Base-by-base conservation (phyloP, 2,888 invertebrate species). In the Charanyca ferruginea region DNA sequence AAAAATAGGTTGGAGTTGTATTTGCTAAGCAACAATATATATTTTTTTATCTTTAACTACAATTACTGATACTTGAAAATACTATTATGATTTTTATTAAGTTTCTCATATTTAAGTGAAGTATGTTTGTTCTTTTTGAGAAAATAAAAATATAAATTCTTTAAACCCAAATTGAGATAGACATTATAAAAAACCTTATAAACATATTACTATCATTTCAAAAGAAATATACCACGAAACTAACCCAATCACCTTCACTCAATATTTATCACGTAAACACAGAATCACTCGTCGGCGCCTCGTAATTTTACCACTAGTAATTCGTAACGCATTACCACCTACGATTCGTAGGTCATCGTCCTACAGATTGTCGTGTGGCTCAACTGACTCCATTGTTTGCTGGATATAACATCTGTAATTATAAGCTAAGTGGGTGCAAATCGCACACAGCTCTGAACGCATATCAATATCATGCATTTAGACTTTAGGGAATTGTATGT, bases 341-440 rank as follows among this genome's bases (percentile, higher is more conserved):
- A 66, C 67, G 60, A 48, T 23, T 41, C 9, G 16, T 45, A 61
- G 72, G 65, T 74, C 73, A 57, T 62, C 42, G 74, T 18, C 74
- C 74, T 20, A 38, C 25, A 49, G 53, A 68, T 77, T 76, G 72
- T 70, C 61, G 65, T 65, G 64, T 9, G 23, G 25, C 48, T 66
- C 58, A 60, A 73, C 71, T 25, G 64, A 28, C 53, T 22, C 77
- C 64, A 77, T 74, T 77, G 77, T 81, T 70, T 53, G 60, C 22
- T 49, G 53, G 51, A 16, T 60, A 57, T 52, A 63, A 74, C 73
- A 71, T 72, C 67, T 73, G 72, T 84, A 81, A 83, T 81, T 77
- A 77, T 60, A 45, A 59, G 42, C 52, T 70, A 71, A 70, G 71
- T 77, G 67, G 66, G 73, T 77, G 69, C 72, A 71, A 73, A 82